Conservation (phyloP, 2,888 invertebrate genomes). For the Oxystoma pomonae region DNA sequence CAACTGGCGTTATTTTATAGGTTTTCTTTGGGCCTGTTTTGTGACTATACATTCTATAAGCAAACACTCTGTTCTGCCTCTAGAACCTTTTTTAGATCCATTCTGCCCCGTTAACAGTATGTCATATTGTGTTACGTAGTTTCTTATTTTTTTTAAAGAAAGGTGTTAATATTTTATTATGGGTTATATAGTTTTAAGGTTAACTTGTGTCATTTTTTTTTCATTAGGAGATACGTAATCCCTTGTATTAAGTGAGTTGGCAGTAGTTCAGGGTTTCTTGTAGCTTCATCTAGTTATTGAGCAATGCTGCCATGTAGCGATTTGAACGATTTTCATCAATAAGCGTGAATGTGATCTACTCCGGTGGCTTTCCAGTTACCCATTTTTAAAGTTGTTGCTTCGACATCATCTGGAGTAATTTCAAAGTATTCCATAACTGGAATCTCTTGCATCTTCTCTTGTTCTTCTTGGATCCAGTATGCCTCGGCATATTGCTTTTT, state of each 20-base stretch:
- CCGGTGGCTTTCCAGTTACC: neutral
- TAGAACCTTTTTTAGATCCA: neutral
- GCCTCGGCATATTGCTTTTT: neutral
- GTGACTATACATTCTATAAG: neutral
- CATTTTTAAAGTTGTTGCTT: neutral
- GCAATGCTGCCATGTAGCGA: neutral
- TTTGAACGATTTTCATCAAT: neutral
- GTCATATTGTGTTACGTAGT: neutral
- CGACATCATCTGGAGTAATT: neutral
- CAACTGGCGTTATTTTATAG: too few relatives aligned
- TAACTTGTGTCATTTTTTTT: neutral
- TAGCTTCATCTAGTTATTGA: neutral
- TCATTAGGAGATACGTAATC: neutral
- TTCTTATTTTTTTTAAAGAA: too few relatives aligned
- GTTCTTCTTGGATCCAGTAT: neutral
- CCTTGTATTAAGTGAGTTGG: neutral
- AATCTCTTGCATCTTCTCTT: neutral
- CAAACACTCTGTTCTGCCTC: neutral
- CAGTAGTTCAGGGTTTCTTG: neutral
- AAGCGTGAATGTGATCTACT: neutral
- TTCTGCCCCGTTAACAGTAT: neutral
- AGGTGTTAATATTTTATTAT: too few relatives aligned
- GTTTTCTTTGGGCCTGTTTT: constrained; percentile 4
- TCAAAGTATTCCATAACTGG: neutral
- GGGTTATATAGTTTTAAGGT: neutral